A percentile compares a stretch with the other conserved stretches of the same genome.
Conservation (phyloP, 2,888 invertebrate genomes). For the Blastobasis lacticolella region DNA sequence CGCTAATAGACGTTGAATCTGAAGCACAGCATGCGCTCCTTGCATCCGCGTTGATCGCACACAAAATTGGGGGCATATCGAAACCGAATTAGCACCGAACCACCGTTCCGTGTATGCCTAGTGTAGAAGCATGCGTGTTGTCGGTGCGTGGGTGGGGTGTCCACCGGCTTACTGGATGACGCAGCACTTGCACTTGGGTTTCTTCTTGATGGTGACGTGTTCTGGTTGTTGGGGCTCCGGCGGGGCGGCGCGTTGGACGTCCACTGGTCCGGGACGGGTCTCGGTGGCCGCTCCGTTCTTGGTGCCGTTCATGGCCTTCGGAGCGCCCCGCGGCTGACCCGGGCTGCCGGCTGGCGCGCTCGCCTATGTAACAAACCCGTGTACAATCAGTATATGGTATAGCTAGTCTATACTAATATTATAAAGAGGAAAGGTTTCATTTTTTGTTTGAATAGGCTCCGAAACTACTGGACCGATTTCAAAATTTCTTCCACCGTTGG, state of each 20-base stretch:
- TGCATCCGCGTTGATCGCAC: too few species aligned
- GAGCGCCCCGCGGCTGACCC: conserved; percentile 46
- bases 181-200: conserved; percentile 96
- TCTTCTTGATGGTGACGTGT: conserved; percentile 94
- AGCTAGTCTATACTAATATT: too few species aligned
- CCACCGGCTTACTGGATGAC: conserved; percentile 83
- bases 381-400: neutral
- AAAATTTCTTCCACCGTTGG: too few species aligned
- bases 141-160: conserved; percentile 24
- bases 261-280: conserved; percentile 71
- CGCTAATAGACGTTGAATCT: too few species aligned
- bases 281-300: conserved; percentile 61
- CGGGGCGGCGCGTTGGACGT: conserved; percentile 83
- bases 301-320: conserved; percentile 62
- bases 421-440: too few species aligned
- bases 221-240: conserved; percentile 89
- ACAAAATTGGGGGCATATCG: conserved; percentile 19
- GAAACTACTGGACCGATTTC: too few species aligned
- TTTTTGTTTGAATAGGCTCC: too few species aligned
- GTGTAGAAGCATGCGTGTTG: conserved; percentile 40
- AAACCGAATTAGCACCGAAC: conserved; percentile 59
- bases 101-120: conserved; percentile 33
- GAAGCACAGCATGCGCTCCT: too few species aligned
- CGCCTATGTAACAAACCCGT: conserved; percentile 39
- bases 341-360: conserved; percentile 48